phyloP scores from a whole-genome alignment of 2,113 vertebrate genomes.

The Vanacampus margaritifer region DNA sequence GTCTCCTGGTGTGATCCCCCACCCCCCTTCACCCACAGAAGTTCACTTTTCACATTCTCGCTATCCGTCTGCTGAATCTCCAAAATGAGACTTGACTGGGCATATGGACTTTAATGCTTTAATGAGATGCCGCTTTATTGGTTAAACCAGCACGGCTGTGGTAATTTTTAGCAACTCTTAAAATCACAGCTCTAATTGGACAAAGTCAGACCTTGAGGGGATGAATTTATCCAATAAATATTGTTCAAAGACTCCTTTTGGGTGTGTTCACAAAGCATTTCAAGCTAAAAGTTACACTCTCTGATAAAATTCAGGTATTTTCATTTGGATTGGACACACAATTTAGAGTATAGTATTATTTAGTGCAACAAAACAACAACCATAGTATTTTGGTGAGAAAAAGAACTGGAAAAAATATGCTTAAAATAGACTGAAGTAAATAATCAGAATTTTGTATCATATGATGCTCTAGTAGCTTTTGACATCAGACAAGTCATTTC shows the following conservation, averaged over 20 bases:
- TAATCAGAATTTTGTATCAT: not conserved
- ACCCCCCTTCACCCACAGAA: not conserved
- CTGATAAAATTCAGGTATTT: no score
- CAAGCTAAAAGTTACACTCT: no score
- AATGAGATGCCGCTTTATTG: conserved; percentile 36
- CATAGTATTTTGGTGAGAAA: no score
- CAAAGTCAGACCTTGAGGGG: conserved; percentile 15
- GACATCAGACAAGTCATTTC: not conserved
- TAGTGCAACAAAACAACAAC: no score
- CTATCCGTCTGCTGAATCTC: not conserved
- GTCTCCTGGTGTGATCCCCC: not conserved
- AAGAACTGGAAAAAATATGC: no score
- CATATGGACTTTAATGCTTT: conserved; percentile 5
- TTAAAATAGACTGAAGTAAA: no score
- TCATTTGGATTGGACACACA: no score
- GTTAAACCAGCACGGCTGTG: not conserved
- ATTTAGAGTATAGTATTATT: no score
- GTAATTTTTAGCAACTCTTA: conserved; percentile 1
- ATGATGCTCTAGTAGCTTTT: not conserved
- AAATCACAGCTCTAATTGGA: conserved; percentile 31
- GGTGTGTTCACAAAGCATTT: no score
- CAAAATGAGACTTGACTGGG: conserved; percentile 8
- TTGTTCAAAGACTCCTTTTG: not conserved
- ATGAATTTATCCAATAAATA: conserved; percentile 24
- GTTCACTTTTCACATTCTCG: not conserved